Percentiles rank a stretch among this genome's conserved stretches.
These are phyloP conservation scores for Coendou prehensilis DNA, from an alignment of 2,797 vertebrate species.

Conservation along the genomic window DNA sequence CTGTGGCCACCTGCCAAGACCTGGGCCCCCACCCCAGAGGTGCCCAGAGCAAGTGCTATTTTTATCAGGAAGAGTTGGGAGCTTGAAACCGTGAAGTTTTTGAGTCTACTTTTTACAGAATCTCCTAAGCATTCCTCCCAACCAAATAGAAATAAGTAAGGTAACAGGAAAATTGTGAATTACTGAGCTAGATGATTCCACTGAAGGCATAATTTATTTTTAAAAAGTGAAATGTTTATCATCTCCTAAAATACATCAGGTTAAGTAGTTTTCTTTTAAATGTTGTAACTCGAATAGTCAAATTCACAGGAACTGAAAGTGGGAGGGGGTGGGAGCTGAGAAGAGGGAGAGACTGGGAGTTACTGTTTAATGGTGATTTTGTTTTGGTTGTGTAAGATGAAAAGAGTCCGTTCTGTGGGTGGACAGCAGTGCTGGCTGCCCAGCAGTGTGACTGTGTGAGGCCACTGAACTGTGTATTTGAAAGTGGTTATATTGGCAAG, in stretches of 20 bases:
- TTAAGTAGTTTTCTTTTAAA: background rate
- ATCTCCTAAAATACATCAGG: background rate
- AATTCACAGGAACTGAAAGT: background rate
- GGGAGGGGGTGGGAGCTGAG: background rate
- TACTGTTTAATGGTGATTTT: background rate
- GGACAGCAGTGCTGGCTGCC: background rate
- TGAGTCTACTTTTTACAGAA: background rate
- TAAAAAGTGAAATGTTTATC: background rate
- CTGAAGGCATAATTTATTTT: background rate
- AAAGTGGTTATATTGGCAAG: background rate
- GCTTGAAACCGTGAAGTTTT: conserved; percentile 34
- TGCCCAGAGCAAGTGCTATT: background rate
- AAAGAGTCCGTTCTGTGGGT: background rate
- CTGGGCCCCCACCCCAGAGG: background rate
- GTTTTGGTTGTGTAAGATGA: conserved; percentile 22
- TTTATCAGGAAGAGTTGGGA: background rate
- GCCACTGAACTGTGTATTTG: background rate
- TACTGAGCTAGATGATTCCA: background rate
- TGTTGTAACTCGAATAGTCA: background rate
- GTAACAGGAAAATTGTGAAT: background rate
- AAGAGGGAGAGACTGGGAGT: background rate
- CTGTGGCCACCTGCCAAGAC: background rate
- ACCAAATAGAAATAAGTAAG: background rate
- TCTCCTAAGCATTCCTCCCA: background rate
- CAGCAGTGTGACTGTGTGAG: background rate